Percentiles rank a stretch among this genome's conserved stretches.
Evolutionary conservation across 2,888 invertebrate genomes (phyloP).

Genomic region (Molorchus minor): DNA sequence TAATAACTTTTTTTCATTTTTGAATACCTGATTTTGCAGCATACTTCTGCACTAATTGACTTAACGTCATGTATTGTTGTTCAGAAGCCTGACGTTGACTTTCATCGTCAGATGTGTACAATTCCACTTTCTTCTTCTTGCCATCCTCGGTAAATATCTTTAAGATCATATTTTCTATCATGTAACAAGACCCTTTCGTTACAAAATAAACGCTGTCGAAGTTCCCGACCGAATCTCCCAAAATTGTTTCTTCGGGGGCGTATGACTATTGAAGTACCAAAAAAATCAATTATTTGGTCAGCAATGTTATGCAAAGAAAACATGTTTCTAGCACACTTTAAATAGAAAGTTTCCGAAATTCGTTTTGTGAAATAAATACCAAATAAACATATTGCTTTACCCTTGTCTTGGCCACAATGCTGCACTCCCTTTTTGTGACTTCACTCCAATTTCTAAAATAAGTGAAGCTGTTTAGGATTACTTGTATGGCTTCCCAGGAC

Average conservation of each 20-base stretch:
- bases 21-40: neutral
- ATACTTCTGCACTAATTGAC: neutral
- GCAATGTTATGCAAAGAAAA: too few species aligned
- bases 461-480: conserved; percentile 69
- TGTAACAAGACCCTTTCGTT: conserved; percentile 68
- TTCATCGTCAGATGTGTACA: neutral
- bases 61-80: neutral
- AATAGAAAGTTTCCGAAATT: neutral
- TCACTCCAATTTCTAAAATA: conserved; percentile 72
- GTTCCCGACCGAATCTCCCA: conserved; percentile 66
- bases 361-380: neutral
- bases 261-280: conserved; percentile 56
- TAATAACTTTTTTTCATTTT: too few species aligned
- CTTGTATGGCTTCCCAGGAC: conserved; percentile 70
- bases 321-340: too few species aligned
- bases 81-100: too few species aligned
- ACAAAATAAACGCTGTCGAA: conserved; percentile 64
- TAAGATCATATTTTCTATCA: conserved; percentile 66
- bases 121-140: neutral
- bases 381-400: conserved; percentile 39
- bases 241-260: conserved; percentile 66
- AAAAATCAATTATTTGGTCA: neutral
- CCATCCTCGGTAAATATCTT: conserved; percentile 3
- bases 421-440: conserved; percentile 70
- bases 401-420: conserved; percentile 72